phyloP scores from a whole-genome alignment of 2,888 invertebrate species.

The Aricia artaxerxes region DNA sequence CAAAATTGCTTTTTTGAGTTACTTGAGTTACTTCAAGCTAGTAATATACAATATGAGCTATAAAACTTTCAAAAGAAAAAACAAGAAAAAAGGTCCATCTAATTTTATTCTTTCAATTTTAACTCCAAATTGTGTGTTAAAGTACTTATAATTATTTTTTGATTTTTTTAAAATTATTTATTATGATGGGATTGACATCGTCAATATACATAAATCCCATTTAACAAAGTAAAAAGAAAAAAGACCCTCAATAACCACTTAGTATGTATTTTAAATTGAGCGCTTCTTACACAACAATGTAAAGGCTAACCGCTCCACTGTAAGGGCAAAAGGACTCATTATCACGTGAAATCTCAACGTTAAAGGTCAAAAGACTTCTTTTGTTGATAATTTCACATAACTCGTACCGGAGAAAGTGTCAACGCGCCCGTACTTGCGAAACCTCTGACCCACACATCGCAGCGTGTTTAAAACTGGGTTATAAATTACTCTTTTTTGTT shows the following conservation, averaged over 20 bases:
- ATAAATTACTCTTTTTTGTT: conserved; percentile 24
- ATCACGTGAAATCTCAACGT: conserved; percentile 21
- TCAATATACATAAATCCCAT: neutral
- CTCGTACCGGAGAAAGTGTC: conserved; percentile 65
- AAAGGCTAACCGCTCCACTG: conserved; percentile 27
- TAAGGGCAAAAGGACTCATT: conserved; percentile 30
- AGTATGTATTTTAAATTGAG: neutral
- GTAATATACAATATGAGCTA: no score
- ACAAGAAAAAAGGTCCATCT: neutral
- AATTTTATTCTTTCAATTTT: neutral
- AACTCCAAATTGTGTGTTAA: neutral
- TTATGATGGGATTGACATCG: neutral
- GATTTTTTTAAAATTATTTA: neutral
- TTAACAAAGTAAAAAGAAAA: neutral
- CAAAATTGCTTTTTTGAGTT: neutral
- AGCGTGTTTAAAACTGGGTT: conserved; percentile 22
- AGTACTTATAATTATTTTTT: no score
- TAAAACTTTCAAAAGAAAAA: neutral
- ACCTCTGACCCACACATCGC: conserved; percentile 45
- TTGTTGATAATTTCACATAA: conserved; percentile 56
- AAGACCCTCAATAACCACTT: neutral
- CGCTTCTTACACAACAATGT: conserved; percentile 16
- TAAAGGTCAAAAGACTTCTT: conserved; percentile 34
- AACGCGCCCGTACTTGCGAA: conserved; percentile 64
- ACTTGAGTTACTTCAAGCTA: neutral